These are phyloP conservation scores for Lumbricus terrestris DNA, from an alignment of 2,888 invertebrate genomes.

Conservation along the genomic window DNA sequence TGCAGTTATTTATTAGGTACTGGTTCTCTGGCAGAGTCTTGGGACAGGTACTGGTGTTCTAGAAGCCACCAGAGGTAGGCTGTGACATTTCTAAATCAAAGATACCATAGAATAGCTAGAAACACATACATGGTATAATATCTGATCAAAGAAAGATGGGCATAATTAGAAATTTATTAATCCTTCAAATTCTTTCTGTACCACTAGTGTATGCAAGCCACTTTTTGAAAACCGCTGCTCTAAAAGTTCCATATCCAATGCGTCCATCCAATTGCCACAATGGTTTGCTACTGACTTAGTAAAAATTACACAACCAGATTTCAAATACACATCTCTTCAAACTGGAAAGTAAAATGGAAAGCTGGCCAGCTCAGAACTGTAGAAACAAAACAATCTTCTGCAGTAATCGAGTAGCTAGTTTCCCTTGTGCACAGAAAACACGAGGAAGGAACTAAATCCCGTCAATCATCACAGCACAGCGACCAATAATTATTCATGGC, in stretches of 20 bases:
- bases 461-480: neutral
- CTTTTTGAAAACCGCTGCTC: no score
- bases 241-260: neutral
- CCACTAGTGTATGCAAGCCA: no score
- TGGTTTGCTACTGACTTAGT: neutral
- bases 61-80: no score
- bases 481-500: neutral
- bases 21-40: no score
- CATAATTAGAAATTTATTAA: no score
- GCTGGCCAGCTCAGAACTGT: neutral
- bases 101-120: no score
- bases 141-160: no score
- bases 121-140: no score
- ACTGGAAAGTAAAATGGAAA: neutral
- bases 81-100: no score
- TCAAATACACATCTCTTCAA: neutral
- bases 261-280: neutral
- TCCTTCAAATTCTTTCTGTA: no score
- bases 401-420: neutral
- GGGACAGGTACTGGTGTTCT: no score
- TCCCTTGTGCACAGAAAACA: neutral
- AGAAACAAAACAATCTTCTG: neutral
- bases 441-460: neutral
- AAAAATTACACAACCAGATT: neutral
- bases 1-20: no score